Evolutionary conservation across 2,888 invertebrate species (phyloP), one percentile per base, ranked within the genome.

Genomic region (Neoascia interrupta): DNA sequence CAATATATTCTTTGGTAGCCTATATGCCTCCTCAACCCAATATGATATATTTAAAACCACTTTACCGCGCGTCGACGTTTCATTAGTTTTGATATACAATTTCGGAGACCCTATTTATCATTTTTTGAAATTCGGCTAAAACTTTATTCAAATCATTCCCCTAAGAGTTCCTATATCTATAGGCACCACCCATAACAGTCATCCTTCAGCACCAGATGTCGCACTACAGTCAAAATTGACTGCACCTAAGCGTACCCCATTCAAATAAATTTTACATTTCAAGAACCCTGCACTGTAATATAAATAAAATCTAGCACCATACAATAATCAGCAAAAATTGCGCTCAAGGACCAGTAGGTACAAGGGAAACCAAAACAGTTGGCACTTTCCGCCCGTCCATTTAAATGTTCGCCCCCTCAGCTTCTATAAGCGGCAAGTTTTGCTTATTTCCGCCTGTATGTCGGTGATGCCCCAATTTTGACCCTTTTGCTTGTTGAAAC

Each of bases 201-300:
- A 66, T 66, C 66, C 66, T 61, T 79, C 60, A 79, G 31, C n/a
- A 31, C 49, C 79, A 73, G 56, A 68, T 68, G 72, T 41, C 37
- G 60, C 51, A 13, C 2, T 39, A 28, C 10, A 37, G 15, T 45
- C 23, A 64, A 64, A 41, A 6, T 36, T 3, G 8, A 5, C 13
- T 31, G 26, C 51, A 58, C 64, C 39, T 60, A 64, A 41, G 39
- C 5, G 41, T 37, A 16, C 36, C 36, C 53, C 56, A 51, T 73
- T 68, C 61, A 49, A 73, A 56, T 60, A 37, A 61, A 56, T 79
- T 72, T 66, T 39, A 45, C 54, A 68, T 56, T 73, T 56, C 23
- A 43, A 53, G 61, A 31, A 31, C 41, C 13, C 58, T 23, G 8
- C 47, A 37, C 28, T 18, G 41, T 13, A 60, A 73, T 56, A 45